Evolutionary conservation across 2,888 invertebrate genomes (phyloP).

Genomic region (Agonopterix heracliana): DNA sequence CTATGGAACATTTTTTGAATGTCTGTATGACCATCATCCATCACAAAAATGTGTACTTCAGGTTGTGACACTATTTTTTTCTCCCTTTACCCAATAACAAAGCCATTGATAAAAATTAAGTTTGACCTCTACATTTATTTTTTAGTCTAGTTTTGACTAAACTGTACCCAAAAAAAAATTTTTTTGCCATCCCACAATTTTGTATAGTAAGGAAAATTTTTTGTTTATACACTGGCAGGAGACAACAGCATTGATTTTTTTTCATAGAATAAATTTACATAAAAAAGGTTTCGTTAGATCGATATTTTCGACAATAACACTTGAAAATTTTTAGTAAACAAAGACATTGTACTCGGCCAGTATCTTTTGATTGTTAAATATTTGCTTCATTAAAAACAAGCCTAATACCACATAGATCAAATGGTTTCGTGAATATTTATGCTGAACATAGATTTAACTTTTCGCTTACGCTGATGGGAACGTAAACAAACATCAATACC

Average conservation of each 20-base stretch:
- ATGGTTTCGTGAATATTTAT: not conserved
- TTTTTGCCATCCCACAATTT: not conserved
- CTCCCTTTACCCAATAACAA: no score
- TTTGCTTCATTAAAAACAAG: no score
- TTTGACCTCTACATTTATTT: no score
- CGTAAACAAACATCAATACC: conserved; percentile 31
- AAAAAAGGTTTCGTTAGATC: conserved; percentile 4
- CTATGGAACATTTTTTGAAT: no score
- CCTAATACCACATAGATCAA: no score
- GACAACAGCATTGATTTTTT: not conserved
- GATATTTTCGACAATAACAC: conserved; percentile 17
- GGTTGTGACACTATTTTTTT: no score
- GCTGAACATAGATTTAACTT: not conserved
- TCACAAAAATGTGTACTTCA: no score
- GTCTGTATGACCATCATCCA: no score
- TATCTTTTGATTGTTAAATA: not conserved
- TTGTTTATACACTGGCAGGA: not conserved
- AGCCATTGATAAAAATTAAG: no score
- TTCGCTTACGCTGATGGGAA: conserved; percentile 12
- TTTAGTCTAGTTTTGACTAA: no score
- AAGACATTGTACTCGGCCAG: not conserved
- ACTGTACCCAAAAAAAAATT: no score
- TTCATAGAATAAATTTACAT: not conserved
- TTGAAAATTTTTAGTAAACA: conserved; percentile 8
- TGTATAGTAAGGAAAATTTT: not conserved